These are phyloP conservation scores for Alouatta palliata DNA, from an alignment of 2,113 vertebrate species.

Conservation along the genomic window DNA sequence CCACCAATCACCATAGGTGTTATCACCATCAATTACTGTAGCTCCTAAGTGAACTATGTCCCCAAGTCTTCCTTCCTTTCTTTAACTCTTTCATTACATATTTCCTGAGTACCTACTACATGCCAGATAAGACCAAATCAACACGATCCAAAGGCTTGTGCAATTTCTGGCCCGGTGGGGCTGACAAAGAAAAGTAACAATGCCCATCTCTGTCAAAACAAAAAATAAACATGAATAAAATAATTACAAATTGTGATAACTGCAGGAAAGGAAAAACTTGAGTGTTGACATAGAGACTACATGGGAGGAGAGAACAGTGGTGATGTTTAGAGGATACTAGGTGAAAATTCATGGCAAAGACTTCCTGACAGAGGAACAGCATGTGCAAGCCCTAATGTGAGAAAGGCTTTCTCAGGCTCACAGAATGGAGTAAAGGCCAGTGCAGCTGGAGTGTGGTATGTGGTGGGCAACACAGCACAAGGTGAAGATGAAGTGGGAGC, in stretches of 20 bases:
- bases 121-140: background rate
- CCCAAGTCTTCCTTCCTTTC: background rate
- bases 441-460: background rate
- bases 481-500: background rate
- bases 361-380: background rate
- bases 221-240: conserved; percentile 4
- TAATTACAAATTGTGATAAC: background rate
- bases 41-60: background rate
- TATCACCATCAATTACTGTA: background rate
- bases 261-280: background rate
- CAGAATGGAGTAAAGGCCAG: background rate
- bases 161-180: background rate
- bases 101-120: background rate
- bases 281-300: background rate
- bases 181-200: background rate
- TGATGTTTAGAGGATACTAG: background rate
- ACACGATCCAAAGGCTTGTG: background rate
- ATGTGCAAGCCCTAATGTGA: background rate
- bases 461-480: background rate
- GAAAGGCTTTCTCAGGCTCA: background rate
- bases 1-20: background rate
- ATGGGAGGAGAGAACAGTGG: too few species aligned
- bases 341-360: background rate
- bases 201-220: background rate
- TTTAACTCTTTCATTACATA: background rate